phyloP scores from a whole-genome alignment of 2,113 vertebrate species.

The Gadus chalcogrammus region DNA sequence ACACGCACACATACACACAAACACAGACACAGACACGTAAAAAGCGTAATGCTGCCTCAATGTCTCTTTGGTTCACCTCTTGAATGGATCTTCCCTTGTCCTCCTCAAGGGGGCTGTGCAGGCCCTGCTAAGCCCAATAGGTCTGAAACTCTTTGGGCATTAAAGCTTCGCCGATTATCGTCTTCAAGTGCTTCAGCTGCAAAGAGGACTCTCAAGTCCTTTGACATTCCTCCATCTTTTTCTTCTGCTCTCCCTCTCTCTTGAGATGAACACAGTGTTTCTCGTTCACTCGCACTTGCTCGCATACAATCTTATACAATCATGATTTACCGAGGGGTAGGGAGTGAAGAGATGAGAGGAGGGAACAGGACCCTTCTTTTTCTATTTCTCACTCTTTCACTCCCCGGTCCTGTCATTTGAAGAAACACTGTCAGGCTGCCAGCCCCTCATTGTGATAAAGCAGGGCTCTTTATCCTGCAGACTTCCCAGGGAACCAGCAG shows the following conservation, averaged over 20 bases:
- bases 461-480: too few relatives aligned
- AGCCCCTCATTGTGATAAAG: too few relatives aligned
- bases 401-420: too few relatives aligned
- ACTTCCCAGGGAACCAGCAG: too few relatives aligned
- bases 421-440: too few relatives aligned
- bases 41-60: background rate
- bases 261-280: too few relatives aligned
- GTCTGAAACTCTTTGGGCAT: slow-evolving; percentile 35
- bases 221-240: slow-evolving; percentile 47
- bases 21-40: background rate
- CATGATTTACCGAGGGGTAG: slow-evolving; percentile 10
- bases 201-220: slow-evolving; percentile 29
- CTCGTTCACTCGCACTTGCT: slow-evolving; percentile 3
- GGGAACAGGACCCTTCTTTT: background rate
- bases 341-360: slow-evolving; percentile 15
- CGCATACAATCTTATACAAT: background rate
- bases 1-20: slow-evolving; percentile 5
- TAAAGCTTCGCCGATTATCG: slow-evolving; percentile 55
- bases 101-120: slow-evolving; percentile 18
- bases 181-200: slow-evolving; percentile 66
- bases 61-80: slow-evolving; percentile 2
- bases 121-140: slow-evolving; percentile 43
- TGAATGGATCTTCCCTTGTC: slow-evolving; percentile 4
- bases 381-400: slow-evolving; percentile 10
- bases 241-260: slow-evolving; percentile 22